phyloP scores from a whole-genome alignment of 92 coral and sea anemone species.

The Heteractis magnifica region DNA sequence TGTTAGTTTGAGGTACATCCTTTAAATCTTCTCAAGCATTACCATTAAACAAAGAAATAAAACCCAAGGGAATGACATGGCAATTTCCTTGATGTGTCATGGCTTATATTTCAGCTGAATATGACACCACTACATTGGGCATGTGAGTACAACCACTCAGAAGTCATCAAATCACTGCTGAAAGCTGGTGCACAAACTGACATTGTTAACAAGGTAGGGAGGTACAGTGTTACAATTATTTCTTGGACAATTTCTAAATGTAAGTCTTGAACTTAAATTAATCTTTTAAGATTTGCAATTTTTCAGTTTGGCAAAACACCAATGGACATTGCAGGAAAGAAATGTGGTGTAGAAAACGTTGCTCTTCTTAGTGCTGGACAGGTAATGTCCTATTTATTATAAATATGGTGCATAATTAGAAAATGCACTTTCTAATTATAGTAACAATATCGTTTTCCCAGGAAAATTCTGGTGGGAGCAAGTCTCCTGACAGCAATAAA shows the following conservation, averaged over 20 bases:
- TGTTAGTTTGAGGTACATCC: too few species aligned
- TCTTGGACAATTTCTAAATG: neutral
- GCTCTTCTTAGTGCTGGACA: slow-evolving; percentile 74
- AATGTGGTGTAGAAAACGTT: slow-evolving; percentile 66
- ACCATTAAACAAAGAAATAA: too few species aligned
- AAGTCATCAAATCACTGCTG: slow-evolving; percentile 79
- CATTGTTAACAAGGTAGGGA: slow-evolving; percentile 76
- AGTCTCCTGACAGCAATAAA: slow-evolving; percentile 51
- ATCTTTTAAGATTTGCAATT: neutral
- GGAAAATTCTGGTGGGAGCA: slow-evolving; percentile 35
- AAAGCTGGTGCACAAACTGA: slow-evolving; percentile 86
- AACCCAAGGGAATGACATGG: too few species aligned
- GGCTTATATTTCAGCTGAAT: slow-evolving; percentile 58
- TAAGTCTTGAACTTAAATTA: neutral
- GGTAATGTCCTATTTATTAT: slow-evolving; percentile 3
- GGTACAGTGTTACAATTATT: neutral
- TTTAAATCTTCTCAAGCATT: too few species aligned
- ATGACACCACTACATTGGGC: slow-evolving; percentile 99
- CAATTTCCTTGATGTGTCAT: neutral
- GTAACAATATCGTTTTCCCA: neutral
- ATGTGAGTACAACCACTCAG: slow-evolving; percentile 88
- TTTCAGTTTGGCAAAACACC: slow-evolving; percentile 88
- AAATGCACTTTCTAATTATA: neutral
- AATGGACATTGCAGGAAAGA: slow-evolving; percentile 82
- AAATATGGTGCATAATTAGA: neutral